phyloP scores from a whole-genome alignment of 2,888 invertebrate genomes.

The Timema podura region DNA sequence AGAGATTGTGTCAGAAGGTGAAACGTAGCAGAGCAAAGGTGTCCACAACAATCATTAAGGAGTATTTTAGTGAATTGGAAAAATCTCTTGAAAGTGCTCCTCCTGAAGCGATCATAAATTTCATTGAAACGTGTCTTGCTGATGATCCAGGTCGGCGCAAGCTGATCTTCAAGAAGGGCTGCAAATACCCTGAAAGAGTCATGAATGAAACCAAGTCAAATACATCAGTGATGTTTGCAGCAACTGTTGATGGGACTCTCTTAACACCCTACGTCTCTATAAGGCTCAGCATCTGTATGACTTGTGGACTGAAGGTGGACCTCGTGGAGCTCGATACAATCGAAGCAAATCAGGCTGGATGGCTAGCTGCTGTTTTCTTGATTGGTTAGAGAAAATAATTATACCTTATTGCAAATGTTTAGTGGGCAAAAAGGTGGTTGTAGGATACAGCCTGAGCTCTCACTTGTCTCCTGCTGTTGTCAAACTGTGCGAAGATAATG shows the following conservation, averaged over 20 bases:
- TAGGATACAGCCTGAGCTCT: slow-evolving; percentile 22
- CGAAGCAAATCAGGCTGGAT: slow-evolving; percentile 39
- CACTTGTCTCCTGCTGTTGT: no score
- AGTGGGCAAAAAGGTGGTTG: slow-evolving; percentile 30
- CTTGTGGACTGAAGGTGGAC: slow-evolving; percentile 32
- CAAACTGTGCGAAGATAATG: no score
- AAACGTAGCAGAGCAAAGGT: background rate
- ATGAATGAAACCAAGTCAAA: slow-evolving; percentile 30
- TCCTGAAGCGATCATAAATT: slow-evolving; percentile 34
- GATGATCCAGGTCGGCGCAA: slow-evolving; percentile 37
- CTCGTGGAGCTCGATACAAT: slow-evolving; percentile 34
- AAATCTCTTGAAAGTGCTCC: slow-evolving; percentile 27
- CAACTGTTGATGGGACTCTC: slow-evolving; percentile 27
- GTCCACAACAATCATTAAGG: background rate
- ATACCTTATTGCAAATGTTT: slow-evolving; percentile 28
- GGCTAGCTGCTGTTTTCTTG: slow-evolving; percentile 36
- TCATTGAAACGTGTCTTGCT: slow-evolving; percentile 39
- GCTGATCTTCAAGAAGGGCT: slow-evolving; percentile 28
- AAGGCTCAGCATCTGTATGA: slow-evolving; percentile 28
- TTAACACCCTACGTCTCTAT: slow-evolving; percentile 33
- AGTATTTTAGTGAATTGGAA: background rate
- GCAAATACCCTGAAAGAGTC: slow-evolving; percentile 32
- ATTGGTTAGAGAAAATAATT: slow-evolving; percentile 36
- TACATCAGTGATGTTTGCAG: slow-evolving; percentile 25
- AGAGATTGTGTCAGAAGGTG: background rate